Base-by-base conservation (phyloP, 2,888 invertebrate genomes). In the Ormyrus nitidulus region DNA sequence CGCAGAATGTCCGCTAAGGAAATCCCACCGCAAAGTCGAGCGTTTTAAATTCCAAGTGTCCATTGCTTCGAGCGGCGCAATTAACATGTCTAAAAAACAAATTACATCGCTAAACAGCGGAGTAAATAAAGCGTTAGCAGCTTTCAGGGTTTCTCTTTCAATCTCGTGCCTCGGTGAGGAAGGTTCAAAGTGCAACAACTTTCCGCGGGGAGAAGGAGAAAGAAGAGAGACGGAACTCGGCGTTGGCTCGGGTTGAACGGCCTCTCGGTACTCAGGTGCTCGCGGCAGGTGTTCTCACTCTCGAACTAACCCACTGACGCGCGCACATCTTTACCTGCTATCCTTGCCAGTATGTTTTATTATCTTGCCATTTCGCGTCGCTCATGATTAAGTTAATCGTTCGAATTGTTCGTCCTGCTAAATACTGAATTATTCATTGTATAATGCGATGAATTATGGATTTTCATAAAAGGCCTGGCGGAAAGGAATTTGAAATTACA, bases 241-340 rank as follows among this genome's bases (percentile, higher is more conserved):
- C 62, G 59, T 8, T 44, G 5, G 61, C 65, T 70, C 65, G 83
- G 77, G 84, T 85, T 85, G 84, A 85, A 85, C 62, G 83, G 81
- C 84, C 84, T 79, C 76, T 70, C 80, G 80, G 74, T 72, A 69
- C 81, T 84, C 83, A 81, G 82, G 82, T 83, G 83, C 81, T 54
- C 79, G 74, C 80, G 77, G 82, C 83, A 83, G 84, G 83, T 84
- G 82, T 70, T 66, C 70, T 73, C 61, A 73, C 77, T 73, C 73
- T 68, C 66, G 54, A 58, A 48, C 58, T 54, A 64, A 64, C 54
- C 73, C 48, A 71, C 56, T 48, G 7, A n/a, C 64, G 51, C 71
- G 8, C 66, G 11, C 65, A 53, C 56, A 64, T 77, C 65, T 53
- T 58, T 71, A 58, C 71, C 70, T 71, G 58, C 71, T 58, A 72